phyloP scores from a whole-genome alignment of 1,140 invertebrate genomes.

The Anastatus disparis region DNA sequence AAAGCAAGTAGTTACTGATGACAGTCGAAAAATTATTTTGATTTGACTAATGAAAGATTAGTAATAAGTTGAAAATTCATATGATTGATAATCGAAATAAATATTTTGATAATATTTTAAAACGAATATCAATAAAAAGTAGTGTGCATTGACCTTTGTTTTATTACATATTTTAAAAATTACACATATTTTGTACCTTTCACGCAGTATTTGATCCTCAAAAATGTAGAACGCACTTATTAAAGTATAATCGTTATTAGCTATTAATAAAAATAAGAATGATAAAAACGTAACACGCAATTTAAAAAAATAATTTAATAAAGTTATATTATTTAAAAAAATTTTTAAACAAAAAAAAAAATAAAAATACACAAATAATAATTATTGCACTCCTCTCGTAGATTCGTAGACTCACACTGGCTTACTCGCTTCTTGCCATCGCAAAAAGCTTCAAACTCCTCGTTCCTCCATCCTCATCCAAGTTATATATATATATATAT shows the following conservation, averaged over 20 bases:
- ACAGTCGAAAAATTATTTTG: too few relatives aligned
- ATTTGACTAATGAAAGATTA: too few relatives aligned
- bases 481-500: too few relatives aligned
- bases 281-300: conserved; percentile 22
- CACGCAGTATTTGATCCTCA: not conserved
- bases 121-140: too few relatives aligned
- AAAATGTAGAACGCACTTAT: not conserved
- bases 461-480: conserved; percentile 38
- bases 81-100: too few relatives aligned
- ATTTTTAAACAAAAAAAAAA: not conserved
- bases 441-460: conserved; percentile 44
- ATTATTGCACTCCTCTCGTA: conserved; percentile 38
- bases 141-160: not conserved
- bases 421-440: conserved; percentile 44
- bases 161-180: not conserved
- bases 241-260: conserved; percentile 9
- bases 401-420: conserved; percentile 41
- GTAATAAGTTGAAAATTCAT: too few relatives aligned
- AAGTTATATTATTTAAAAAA: not conserved
- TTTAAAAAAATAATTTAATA: too few relatives aligned
- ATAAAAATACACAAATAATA: conserved; percentile 21
- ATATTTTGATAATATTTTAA: too few relatives aligned
- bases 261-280: conserved; percentile 5
- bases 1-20: too few relatives aligned
- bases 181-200: not conserved